Conservation (phyloP, 2,797 vertebrate genomes). For the Chlorospingus semifuscus region DNA sequence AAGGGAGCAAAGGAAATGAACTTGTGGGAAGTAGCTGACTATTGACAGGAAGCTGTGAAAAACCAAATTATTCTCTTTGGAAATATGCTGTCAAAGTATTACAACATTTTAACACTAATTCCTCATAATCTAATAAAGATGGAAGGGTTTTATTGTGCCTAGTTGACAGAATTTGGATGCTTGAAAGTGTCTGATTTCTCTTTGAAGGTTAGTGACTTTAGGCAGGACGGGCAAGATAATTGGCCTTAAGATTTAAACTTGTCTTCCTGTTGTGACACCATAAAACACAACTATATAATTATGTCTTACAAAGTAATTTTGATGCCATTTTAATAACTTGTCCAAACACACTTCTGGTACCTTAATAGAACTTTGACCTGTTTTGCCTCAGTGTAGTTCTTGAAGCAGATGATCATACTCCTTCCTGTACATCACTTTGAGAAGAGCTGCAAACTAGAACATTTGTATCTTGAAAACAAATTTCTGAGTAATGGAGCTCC, state of each 20-base stretch:
- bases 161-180: background rate
- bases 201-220: background rate
- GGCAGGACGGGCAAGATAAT: background rate
- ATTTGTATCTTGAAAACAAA: background rate
- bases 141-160: background rate
- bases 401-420: background rate
- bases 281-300: background rate
- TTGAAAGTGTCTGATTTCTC: background rate
- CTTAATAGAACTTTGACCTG: background rate
- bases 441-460: background rate
- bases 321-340: background rate
- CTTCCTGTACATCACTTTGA: background rate
- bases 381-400: background rate
- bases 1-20: background rate
- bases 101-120: background rate
- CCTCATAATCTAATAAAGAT: background rate
- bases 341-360: background rate
- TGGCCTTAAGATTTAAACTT: background rate
- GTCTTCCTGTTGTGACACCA: background rate
- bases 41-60: background rate
- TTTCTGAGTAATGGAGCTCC: background rate
- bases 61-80: background rate
- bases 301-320: background rate
- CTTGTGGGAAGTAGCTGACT: background rate
- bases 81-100: background rate